Evolutionary conservation across 2,888 invertebrate genomes (phyloP).

Genomic region (Conchocele bisecta): DNA sequence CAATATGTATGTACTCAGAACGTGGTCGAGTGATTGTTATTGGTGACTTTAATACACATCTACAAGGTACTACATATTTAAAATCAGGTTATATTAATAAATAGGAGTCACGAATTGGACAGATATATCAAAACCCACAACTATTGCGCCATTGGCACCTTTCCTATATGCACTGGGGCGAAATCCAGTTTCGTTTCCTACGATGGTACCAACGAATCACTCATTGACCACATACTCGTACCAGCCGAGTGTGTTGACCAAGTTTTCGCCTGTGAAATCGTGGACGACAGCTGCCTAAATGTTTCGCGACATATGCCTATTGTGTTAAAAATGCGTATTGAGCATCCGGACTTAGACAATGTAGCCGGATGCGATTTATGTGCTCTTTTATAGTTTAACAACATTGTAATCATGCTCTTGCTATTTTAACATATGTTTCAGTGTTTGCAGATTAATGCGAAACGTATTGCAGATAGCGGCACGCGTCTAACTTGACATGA

Average conservation of each 20-base stretch:
- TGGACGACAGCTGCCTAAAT: not conserved
- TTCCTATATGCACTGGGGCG: not conserved
- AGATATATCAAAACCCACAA: not conserved
- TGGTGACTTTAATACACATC: constrained; percentile 1
- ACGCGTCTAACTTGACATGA: too few relatives aligned
- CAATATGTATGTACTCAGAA: too few relatives aligned
- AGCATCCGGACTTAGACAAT: too few relatives aligned
- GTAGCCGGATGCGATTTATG: too few relatives aligned
- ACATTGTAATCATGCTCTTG: too few relatives aligned
- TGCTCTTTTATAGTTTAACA: too few relatives aligned
- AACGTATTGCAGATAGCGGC: too few relatives aligned
- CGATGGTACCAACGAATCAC: not conserved
- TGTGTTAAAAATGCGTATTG: too few relatives aligned
- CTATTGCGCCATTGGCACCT: not conserved
- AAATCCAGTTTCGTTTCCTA: not conserved
- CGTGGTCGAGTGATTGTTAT: not conserved
- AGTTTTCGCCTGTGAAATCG: not conserved
- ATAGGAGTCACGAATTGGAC: not conserved
- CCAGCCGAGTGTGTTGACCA: not conserved
- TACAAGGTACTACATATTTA: not conserved
- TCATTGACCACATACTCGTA: not conserved
- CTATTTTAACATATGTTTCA: too few relatives aligned
- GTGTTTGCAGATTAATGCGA: too few relatives aligned
- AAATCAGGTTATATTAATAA: not conserved
- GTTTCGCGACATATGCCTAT: constrained; percentile 1